Evolutionary conservation across 1,140 invertebrate species (phyloP), one percentile per base, ranked within the genome.

Genomic region (Zaprionus inermis): DNA sequence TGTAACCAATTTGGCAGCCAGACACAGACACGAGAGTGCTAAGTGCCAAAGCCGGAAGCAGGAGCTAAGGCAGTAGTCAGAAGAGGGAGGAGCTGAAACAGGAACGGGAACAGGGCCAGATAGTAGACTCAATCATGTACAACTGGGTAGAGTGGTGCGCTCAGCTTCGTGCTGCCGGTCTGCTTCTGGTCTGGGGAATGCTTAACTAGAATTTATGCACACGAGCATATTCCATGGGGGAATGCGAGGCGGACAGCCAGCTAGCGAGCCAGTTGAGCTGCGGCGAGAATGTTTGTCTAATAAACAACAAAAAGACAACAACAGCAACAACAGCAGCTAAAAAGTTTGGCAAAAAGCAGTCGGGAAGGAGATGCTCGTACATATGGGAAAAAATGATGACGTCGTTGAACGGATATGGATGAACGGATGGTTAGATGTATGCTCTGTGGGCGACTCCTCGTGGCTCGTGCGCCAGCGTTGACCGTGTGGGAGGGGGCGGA

Each of bases 201-300:
- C 58, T 79, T 65, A 46, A 58, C 59, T 65, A 65, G 60, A 88
- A 88, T 88, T 89, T 88, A 88, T 88, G 83, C 84, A 89, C 77
- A 78, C 70, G 70, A 80, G 79, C 83, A 89, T 78, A 89, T 75
- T 80, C 73, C 83, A 78, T 78, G 64, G 84, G 84, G 83, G 76
- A 83, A 89, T 89, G 66, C 71, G 59, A 74, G 69, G 63, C 72
- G 54, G 60, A 10, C n/a, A 46, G 52, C 54, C 55, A 32, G 30
- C 30, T n/a, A 9, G 38, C 38, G 38, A 16, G 38, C n/a, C 38
- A 61, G 41, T 58, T 66, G 56, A 44, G 55, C 16, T 38, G 54
- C 57, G 34, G n/a, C 41, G 44, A 20, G 44, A n/a, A 60, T 79
- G 76, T 82, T 82, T 88, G 72, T 79, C 71, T 76, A 81, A 76